A percentile compares a stretch with the other conserved stretches of the same genome.
These are phyloP conservation scores for Melanotaenia nigrans DNA, from an alignment of 2,797 vertebrate species.

Conservation along the genomic window DNA sequence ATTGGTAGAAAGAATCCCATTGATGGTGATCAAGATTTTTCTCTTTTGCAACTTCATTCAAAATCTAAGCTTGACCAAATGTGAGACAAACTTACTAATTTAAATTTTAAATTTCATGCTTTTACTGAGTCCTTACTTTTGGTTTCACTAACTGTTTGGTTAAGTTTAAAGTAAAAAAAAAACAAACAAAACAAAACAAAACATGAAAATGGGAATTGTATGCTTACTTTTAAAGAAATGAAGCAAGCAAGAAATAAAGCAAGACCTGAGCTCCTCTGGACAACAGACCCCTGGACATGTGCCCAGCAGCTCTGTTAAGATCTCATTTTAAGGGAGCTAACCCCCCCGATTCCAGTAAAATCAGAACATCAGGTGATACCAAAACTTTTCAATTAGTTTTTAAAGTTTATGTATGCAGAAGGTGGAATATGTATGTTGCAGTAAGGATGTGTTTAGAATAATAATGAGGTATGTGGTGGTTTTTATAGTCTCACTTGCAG, in stretches of 20 bases:
- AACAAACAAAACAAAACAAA: too few relatives aligned
- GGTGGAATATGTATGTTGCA: slow-evolving; percentile 19
- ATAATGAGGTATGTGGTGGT: slow-evolving; percentile 43
- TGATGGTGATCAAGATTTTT: neutral
- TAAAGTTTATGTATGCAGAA: neutral
- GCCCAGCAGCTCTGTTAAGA: neutral
- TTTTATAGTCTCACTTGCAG: slow-evolving; percentile 58
- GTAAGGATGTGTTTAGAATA: slow-evolving; percentile 55
- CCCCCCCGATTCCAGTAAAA: neutral
- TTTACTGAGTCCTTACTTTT: neutral
- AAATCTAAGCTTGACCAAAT: neutral
- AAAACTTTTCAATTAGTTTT: neutral
- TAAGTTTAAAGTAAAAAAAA: too few relatives aligned
- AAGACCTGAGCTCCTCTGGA: too few relatives aligned
- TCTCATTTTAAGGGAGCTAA: neutral
- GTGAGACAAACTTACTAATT: neutral
- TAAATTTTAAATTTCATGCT: neutral
- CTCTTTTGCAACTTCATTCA: neutral
- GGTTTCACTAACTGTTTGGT: neutral
- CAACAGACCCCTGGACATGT: too few relatives aligned
- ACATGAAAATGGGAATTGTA: too few relatives aligned
- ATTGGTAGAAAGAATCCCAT: neutral
- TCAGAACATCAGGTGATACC: neutral
- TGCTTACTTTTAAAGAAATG: too few relatives aligned
- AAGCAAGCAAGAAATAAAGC: too few relatives aligned